Base-by-base conservation (phyloP, 1,140 invertebrate genomes). In the Sarcophaga peregrina region DNA sequence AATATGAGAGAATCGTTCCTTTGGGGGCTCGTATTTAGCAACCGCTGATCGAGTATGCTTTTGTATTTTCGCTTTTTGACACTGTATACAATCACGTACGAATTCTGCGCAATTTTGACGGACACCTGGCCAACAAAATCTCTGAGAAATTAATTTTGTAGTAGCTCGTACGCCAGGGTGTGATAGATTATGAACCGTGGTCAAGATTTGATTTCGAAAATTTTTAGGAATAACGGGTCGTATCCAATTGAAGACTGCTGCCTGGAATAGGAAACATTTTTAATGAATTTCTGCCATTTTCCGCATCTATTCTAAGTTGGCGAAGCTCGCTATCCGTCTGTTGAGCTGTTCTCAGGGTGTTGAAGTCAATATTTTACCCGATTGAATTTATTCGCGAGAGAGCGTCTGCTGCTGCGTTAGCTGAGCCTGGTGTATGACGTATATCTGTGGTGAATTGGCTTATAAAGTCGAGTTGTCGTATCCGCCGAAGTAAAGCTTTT, bases 381-480 rank as follows among this genome's bases (percentile, higher is more conserved):
- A 75, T 54, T n/a, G 17, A 46, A 11, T 52, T n/a, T 46, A 90
- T 83, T 10, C 90, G 83, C 0, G 87, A 90, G 2, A 90, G 83
- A 0, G 86, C 82, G 81, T 90, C 90, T 1, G 90, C 89, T 3
- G 87, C 85, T 0, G 85, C 76, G 72, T 92, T 91, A 2, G 86
- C 82, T 3, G 82, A 58, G 8, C 91, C 90, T 0, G 83, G n/a
- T 10, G 91, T 84, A 80, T 91, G 86, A 10, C 82, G 52, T 48
- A 91, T 90, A 50, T 90, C 84, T 0, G 86, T 89, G 0, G 87
- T 87, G 81, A 89, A 91, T 83, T 91, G 88, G 0, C 84, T 81
- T 13, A 91, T 91, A 15, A 83, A 90, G 78, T 91, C 86, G 0
- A 91, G 78, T 11, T 91, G 87, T 8, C 73, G 48, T 11, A 72